Evolutionary conservation across 2,113 vertebrate genomes (phyloP), one percentile per base, ranked within the genome.

Genomic region (Atherinomorus stipes): DNA sequence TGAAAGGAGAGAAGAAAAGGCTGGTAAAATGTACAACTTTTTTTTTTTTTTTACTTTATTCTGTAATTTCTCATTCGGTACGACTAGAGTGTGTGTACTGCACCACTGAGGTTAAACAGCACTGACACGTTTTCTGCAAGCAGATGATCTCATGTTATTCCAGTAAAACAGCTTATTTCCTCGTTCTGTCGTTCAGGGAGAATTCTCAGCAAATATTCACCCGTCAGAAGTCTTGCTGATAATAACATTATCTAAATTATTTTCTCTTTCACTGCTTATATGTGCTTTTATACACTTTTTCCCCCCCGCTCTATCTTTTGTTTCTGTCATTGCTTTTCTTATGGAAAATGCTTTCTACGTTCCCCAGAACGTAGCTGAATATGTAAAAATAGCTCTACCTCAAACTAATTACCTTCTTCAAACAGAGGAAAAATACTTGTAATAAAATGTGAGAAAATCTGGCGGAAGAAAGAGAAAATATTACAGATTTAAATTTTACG

Each of bases 361-460:
- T 45, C 11, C 50, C 15, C 4, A 22, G 10, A 71, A 71, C 59
- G 3, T 7, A 31, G 28, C 31, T 34, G 31, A 34, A 69, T 16
- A 65, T 56, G 63, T 52, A n/a, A 70, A 49, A 71, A 62, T 37
- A 44, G 3, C 3, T 38, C 0, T 49, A 40, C 37, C 31, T 44
- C 62, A 70, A 66, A 86, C 34, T 64, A 58, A 63, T 71, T 54
- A 69, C 69, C 44, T 68, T 68, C 31, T 22, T 38, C 51, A 22
- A 61, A 78, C 23, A 60, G 40, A 59, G 37, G 44, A 42, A 11
- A 65, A 54, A 42, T 56, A 34, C 31, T 34, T 7, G 9, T 6
- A 34, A 34, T 34, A 5, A 9, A 34, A 34, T 1, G 3, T 34
- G 8, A 34, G 31, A 34, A 8, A 34, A 34, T 34, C 31, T 34